Evolutionary conservation across 2,113 vertebrate species (phyloP), one percentile per base, ranked within the genome.

Genomic region (Scopus umbretta): DNA sequence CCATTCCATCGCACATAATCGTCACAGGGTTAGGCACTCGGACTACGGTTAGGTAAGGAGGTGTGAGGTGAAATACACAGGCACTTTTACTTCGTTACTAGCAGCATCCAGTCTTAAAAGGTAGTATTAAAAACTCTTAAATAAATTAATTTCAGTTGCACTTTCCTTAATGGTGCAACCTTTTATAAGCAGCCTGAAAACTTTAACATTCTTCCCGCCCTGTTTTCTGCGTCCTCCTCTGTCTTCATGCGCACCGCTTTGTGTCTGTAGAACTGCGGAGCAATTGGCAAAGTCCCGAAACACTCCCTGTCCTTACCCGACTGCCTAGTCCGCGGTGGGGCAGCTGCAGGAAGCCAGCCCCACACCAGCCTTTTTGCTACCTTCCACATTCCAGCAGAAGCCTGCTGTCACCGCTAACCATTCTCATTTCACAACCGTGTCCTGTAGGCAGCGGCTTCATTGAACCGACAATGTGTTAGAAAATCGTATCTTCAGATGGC

Each of bases 1-100:
- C 91, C 92, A 23, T 90, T 93, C 96, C 79, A 47, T 92, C 65
- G 12, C 90, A 96, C 92, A 95, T 38, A 43, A 92, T 88, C 80
- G 61, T 16, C 96, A 96, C 85, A 53, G 95, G 86, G 96, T 96
- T 80, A 98, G 98, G 98, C 98, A 98, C 98, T 98, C 91, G 6
- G 71, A 95, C 95, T 22, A 34, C 6, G 80, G 19, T 90, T 79
- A 73, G 93, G 97, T 88, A 94, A 90, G 92, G 79, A 91, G 96
- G 92, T 95, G 95, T 84, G 93, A 98, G 88, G 96, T 96, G 95
- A 97, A 94, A 71, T 74, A 97, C 32, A 87, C 97, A 98, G 98
- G 98, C 98, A 98, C 98, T 98, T 98, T 56, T 40, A 89, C 84
- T 86, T 90, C 79, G 90, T 88, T 89, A 88, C 96, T 97, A 92